Evolutionary conservation across 2,888 invertebrate genomes (phyloP), one percentile per base, ranked within the genome.

Genomic region (Dioctria linearis): DNA sequence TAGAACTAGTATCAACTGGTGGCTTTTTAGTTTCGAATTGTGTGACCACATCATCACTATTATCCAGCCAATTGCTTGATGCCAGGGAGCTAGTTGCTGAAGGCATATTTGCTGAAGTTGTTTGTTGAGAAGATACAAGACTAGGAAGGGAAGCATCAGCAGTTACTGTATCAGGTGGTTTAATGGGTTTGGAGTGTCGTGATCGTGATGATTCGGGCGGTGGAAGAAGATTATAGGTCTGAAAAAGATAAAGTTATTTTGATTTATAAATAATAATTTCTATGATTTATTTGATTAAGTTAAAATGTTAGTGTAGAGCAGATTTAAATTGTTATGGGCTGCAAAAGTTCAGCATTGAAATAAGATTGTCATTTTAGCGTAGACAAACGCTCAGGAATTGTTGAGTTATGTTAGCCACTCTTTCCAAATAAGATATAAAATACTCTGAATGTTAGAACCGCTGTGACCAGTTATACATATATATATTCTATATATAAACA

Each of bases 131-230:
- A 54, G 76, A 39, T 67, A 75, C 57, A 51, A 79, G 67, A 57
- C 67, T 66, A 40, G 80, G 49, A 67, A 65, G 69, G 13, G 73
- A 65, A 54, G 40, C 66, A 46, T 82, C 82, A 25, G 25, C 25
- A 11, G 66, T 59, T 49, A 73, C 51, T 13, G 76, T 63, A 42
- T 76, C 76, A 63, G 76, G 76, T 63, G 76, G 76, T 63, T 76
- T 76, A 63, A 49, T 63, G 65, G 85, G 83, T 73, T 87, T 87
- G 81, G 88, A 88, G 84, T 88, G 86, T 4, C 89, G 87, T 9
- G 87, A 87, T 78, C 88, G 87, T 61, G 88, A 86, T 3, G 88
- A 87, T 75, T 89, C 89, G 0, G 89, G 89, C 4, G 89, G 89
- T 49, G 89, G 89, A 82, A 88, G 85, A 51, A 88, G 85, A 83